Evolutionary conservation across 1,140 invertebrate species (phyloP).

Genomic region (Dolichoris vasculosae): DNA sequence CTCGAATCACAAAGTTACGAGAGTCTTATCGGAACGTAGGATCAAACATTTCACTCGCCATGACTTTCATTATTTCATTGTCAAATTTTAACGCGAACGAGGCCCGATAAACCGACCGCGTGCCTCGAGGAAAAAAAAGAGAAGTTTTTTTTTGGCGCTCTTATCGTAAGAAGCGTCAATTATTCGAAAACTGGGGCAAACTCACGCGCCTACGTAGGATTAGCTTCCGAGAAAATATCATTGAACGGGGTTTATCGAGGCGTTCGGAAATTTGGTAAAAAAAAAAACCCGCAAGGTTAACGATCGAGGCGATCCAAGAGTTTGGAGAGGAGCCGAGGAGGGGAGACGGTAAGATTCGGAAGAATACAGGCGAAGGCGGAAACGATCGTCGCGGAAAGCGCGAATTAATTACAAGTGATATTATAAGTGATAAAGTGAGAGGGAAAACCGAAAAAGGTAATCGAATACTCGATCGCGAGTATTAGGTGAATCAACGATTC

Average conservation of each 20-base stretch:
- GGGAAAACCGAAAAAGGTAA: no score
- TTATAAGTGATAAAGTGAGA: no score
- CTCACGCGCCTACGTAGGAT: background rate
- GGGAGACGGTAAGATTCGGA: background rate
- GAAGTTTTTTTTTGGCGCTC: no score
- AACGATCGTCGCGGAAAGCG: no score
- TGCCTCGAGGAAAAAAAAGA: no score
- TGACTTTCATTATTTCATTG: constrained; percentile 15
- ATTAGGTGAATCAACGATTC: no score
- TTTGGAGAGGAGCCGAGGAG: background rate
- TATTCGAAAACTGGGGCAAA: background rate
- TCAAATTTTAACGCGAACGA: background rate
- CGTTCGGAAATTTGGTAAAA: background rate
- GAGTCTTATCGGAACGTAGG: background rate
- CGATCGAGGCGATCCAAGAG: no score
- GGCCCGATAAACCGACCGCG: background rate
- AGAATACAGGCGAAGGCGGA: background rate
- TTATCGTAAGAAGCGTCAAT: constrained; percentile 3
- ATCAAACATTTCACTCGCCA: background rate
- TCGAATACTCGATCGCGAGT: no score
- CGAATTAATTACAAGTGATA: no score
- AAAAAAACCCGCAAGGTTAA: constrained; percentile 2
- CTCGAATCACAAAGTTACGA: no score
- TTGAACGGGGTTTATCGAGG: background rate
- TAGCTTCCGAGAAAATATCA: background rate